phyloP scores from a whole-genome alignment of 2,113 vertebrate genomes.

The Mus spicilegus region DNA sequence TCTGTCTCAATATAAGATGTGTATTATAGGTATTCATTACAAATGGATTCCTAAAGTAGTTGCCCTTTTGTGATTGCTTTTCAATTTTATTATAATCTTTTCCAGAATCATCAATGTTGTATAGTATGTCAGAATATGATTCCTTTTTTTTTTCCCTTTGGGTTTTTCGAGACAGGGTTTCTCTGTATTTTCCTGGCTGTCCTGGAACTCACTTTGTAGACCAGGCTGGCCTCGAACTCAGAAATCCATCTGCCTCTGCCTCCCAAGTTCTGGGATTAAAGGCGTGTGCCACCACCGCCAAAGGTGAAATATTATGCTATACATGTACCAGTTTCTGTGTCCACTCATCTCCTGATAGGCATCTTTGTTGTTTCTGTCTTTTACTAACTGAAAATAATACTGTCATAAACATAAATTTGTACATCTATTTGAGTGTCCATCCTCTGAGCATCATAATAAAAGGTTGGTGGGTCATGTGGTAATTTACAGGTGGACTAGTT shows the following conservation, averaged over 20 bases:
- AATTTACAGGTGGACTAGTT: not conserved
- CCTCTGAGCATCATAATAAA: not conserved
- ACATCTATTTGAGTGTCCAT: not conserved
- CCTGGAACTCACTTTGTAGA: no score
- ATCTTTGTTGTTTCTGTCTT: not conserved
- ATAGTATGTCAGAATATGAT: not conserved
- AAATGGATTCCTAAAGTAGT: not conserved
- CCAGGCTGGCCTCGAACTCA: no score
- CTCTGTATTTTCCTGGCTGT: no score
- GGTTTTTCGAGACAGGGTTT: no score
- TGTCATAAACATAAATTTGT: not conserved
- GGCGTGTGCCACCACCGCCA: no score
- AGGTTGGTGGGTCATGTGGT: not conserved
- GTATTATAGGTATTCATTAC: not conserved
- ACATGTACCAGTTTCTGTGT: not conserved
- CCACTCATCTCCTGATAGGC: not conserved
- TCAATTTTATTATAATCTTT: not conserved
- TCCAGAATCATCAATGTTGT: not conserved
- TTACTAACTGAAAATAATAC: not conserved
- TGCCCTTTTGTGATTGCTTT: not conserved
- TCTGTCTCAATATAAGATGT: not conserved
- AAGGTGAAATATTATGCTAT: not conserved
- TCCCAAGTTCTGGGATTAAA: no score
- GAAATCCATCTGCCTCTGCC: no score
- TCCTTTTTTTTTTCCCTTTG: not conserved